Conservation (phyloP, 2,888 invertebrate genomes). For the Mythimna albipuncta region DNA sequence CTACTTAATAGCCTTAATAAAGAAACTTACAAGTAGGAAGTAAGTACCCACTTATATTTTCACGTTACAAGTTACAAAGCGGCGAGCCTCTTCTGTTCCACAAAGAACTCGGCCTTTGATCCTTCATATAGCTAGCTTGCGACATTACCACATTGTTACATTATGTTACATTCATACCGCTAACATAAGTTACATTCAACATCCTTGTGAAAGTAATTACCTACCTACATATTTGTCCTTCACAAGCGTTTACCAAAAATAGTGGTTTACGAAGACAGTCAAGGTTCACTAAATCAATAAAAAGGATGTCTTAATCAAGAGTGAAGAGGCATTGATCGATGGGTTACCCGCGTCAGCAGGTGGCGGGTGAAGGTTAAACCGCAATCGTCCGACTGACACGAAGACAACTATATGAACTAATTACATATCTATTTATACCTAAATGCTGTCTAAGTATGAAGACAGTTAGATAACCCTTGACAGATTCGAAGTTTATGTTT, state of each 20-base stretch:
- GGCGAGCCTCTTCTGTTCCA: background rate
- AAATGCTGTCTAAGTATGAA: background rate
- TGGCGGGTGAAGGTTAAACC: conserved; percentile 35
- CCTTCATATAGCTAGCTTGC: background rate
- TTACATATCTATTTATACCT: background rate
- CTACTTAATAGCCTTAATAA: background rate
- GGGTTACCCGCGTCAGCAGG: conserved; percentile 28
- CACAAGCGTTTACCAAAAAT: conserved; percentile 1
- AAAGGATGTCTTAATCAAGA: conserved; percentile 46
- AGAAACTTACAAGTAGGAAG: background rate
- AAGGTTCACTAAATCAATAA: conserved; percentile 31
- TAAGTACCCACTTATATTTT: background rate
- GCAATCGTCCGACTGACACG: conserved; percentile 10
- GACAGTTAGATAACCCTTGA: background rate
- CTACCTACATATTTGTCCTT: background rate
- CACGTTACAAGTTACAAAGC: background rate
- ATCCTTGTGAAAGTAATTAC: conserved; percentile 1
- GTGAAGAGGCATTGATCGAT: conserved; percentile 50
- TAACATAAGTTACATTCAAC: too few species aligned
- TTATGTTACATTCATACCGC: background rate
- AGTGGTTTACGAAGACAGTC: background rate
- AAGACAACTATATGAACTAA: conserved; percentile 9
- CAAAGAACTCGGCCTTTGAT: conserved; percentile 10
- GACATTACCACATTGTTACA: background rate
- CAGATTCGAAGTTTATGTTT: too few species aligned